phyloP scores from a whole-genome alignment of 2,888 invertebrate genomes.

The Drosophila seclusa region DNA sequence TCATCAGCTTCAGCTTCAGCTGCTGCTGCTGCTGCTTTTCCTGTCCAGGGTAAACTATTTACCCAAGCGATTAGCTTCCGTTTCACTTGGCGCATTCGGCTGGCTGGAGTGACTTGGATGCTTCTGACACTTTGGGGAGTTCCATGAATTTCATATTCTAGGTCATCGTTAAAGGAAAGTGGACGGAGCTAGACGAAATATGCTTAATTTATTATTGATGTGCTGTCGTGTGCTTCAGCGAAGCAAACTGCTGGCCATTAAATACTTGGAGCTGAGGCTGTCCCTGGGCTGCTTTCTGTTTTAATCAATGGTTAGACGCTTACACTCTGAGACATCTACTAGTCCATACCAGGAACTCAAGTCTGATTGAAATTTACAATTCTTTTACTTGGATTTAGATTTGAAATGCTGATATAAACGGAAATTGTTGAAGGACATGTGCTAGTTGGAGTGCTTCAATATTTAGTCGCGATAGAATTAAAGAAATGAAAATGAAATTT shows the following conservation, averaged over 20 bases:
- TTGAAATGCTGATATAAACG: not conserved
- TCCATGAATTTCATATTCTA: conserved; percentile 57
- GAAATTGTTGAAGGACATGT: not conserved
- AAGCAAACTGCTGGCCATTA: conserved; percentile 1
- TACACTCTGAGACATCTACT: not conserved
- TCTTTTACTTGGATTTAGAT: not conserved
- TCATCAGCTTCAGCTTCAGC: conserved; percentile 1
- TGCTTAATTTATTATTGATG: conserved; percentile 68
- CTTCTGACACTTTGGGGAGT: conserved; percentile 36
- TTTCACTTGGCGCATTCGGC: conserved; percentile 57
- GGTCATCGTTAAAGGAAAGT: conserved; percentile 69
- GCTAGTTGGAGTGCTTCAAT: not conserved
- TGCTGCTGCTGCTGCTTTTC: conserved; percentile 1
- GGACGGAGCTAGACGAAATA: conserved; percentile 19
- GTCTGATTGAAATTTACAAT: not conserved
- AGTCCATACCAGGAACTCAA: not conserved
- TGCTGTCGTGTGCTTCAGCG: conserved; percentile 15
- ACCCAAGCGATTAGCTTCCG: conserved; percentile 76
- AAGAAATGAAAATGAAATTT: not conserved
- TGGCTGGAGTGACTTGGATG: conserved; percentile 52
- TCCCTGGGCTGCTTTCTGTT: conserved; percentile 30
- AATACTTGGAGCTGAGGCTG: conserved; percentile 3
- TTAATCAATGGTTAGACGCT: conserved; percentile 3
- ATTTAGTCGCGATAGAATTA: not conserved
- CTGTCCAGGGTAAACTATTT: conserved; percentile 57